Evolutionary conservation across 2,113 vertebrate species (phyloP).

Genomic region (Nothobranchius kuhntae): DNA sequence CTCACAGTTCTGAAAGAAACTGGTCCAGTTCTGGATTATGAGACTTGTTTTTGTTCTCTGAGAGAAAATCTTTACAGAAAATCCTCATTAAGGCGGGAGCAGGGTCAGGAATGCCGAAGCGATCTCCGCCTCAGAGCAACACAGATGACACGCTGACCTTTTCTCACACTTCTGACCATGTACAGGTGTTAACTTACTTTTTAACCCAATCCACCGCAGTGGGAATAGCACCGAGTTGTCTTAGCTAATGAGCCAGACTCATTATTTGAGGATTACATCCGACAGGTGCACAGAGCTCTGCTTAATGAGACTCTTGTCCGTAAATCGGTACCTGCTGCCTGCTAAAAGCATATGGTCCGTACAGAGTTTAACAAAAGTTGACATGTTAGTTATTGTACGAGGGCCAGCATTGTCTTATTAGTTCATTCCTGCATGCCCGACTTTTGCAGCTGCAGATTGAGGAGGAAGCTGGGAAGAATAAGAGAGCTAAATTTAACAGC

Average conservation of each 20-base stretch:
- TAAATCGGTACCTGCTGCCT: slow-evolving; percentile 21
- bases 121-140: too few species aligned
- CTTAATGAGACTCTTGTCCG: slow-evolving; percentile 38
- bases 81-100: too few species aligned
- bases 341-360: slow-evolving; percentile 18
- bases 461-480: slow-evolving; percentile 34
- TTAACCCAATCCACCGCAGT: slow-evolving; percentile 35
- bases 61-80: too few species aligned
- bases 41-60: too few species aligned
- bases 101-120: too few species aligned
- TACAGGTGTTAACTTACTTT: background rate
- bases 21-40: too few species aligned
- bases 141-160: slow-evolving; percentile 19
- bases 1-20: background rate
- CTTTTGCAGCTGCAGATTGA: slow-evolving; percentile 10
- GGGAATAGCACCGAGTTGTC: slow-evolving; percentile 43
- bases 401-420: slow-evolving; percentile 38
- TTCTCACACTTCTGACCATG: slow-evolving; percentile 33
- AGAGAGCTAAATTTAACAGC: too few species aligned
- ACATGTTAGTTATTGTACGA: slow-evolving; percentile 62
- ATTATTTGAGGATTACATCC: slow-evolving; percentile 66
- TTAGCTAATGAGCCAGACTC: slow-evolving; percentile 50
- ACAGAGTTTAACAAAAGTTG: slow-evolving; percentile 45
- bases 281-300: slow-evolving; percentile 62
- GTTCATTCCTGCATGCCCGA: slow-evolving; percentile 37